Evolutionary conservation across 1,140 invertebrate genomes (phyloP).

Genomic region (Drosophila saltans): DNA sequence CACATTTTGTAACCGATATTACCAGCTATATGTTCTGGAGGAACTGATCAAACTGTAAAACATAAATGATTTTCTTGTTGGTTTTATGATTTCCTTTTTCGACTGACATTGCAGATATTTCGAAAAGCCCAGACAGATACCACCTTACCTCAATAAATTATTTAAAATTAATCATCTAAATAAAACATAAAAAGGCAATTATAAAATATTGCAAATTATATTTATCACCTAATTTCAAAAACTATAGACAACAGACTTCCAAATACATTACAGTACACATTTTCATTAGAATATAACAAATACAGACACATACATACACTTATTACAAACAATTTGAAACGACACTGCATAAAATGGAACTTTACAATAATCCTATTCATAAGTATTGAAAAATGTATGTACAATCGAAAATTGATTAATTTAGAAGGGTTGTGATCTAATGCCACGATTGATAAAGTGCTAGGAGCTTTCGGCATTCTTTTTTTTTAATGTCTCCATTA

Average conservation of each 20-base stretch:
- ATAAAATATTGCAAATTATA: background rate
- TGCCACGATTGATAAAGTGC: constrained; percentile 31
- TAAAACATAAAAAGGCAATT: background rate
- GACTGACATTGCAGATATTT: too few relatives aligned
- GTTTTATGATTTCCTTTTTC: too few relatives aligned
- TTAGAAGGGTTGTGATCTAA: constrained; percentile 8
- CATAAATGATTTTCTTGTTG: too few relatives aligned
- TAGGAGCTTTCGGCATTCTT: constrained; percentile 75
- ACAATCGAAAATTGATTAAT: background rate
- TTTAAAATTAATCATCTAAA: background rate
- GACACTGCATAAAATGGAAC: constrained; percentile 3
- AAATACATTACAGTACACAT: too few relatives aligned
- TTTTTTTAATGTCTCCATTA: constrained; percentile 85
- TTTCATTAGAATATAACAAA: background rate
- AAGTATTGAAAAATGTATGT: background rate
- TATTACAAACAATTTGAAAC: background rate
- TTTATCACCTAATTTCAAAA: background rate
- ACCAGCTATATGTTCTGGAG: too few relatives aligned
- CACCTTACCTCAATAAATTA: too few relatives aligned
- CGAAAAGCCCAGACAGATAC: too few relatives aligned
- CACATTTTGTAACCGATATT: too few relatives aligned
- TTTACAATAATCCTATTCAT: constrained; percentile 2
- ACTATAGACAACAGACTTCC: too few relatives aligned
- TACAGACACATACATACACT: background rate
- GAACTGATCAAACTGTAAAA: too few relatives aligned